phyloP scores from a whole-genome alignment of 2,888 invertebrate genomes.

The Yponomeuta evonymella region DNA sequence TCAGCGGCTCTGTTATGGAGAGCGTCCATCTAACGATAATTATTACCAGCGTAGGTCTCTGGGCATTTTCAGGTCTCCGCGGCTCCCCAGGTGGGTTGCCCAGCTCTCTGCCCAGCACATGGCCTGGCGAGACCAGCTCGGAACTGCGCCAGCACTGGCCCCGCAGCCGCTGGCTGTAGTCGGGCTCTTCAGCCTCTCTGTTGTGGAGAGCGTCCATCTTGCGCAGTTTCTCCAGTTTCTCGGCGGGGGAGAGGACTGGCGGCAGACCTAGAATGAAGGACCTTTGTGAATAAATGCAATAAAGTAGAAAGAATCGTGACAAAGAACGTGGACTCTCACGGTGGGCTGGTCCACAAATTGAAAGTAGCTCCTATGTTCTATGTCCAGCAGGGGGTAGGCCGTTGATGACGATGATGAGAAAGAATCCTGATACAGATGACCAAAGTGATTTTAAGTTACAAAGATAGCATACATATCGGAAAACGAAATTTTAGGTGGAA shows the following conservation, averaged over 20 bases:
- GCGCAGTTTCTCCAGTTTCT: slow-evolving; percentile 69
- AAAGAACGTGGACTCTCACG: too few species aligned
- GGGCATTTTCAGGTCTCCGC: slow-evolving; percentile 19
- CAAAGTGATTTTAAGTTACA: too few species aligned
- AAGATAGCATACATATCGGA: too few species aligned
- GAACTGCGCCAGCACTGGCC: slow-evolving; percentile 29
- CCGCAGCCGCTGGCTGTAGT: slow-evolving; percentile 33
- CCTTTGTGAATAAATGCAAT: too few species aligned
- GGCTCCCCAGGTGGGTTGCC: slow-evolving; percentile 10
- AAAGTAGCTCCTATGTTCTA: too few species aligned
- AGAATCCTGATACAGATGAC: too few species aligned
- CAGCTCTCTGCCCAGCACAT: slow-evolving; percentile 21
- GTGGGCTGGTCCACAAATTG: too few species aligned
- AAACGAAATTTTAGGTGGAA: too few species aligned
- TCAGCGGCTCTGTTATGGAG: slow-evolving; percentile 38
- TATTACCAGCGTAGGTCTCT: too few species aligned
- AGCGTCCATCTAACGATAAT: slow-evolving; percentile 34
- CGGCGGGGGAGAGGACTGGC: slow-evolving; percentile 50
- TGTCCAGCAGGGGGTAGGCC: too few species aligned
- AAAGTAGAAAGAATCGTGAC: too few species aligned
- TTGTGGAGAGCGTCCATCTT: slow-evolving; percentile 58
- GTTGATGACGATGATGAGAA: too few species aligned
- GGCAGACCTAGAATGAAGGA: slow-evolving; percentile 47
- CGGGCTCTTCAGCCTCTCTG: slow-evolving; percentile 31
- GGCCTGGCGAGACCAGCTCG: slow-evolving; percentile 22